Evolutionary conservation across 2,797 vertebrate genomes (phyloP), one percentile per base, ranked within the genome.

Genomic region (Dryobates pubescens): DNA sequence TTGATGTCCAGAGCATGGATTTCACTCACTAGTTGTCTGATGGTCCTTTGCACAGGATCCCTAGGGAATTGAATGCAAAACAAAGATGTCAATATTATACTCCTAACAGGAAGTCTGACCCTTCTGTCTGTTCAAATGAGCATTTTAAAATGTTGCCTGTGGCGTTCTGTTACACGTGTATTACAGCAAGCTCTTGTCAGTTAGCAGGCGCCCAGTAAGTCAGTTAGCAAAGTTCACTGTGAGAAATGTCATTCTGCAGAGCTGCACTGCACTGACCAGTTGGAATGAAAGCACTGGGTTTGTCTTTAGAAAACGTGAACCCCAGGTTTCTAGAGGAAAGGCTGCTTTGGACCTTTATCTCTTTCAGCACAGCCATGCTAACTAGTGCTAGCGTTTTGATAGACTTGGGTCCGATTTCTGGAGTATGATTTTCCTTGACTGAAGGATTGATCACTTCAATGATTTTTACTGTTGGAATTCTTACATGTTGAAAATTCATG

Each of bases 61-160:
- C 6, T 34, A 57, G 67, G 80, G 88, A 86, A 45, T 80, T 0
- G 1, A 85, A 65, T 85, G 26, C 85, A 88, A 82, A 94, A 94
- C 81, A 86, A 92, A 91, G 74, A 93, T 93, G 68, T 91, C 90
- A 94, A 76, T 91, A 90, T 87, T 77, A 64, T 73, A 41, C 41
- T 72, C 61, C 84, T 92, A 47, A 88, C 92, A 86, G 62, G 53
- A 91, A 72, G 47, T 78, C 65, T 89, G 73, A 72, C 53, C 84
- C 45, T 90, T 91, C 78, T 89, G 62, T 90, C 90, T 95, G 80
- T 93, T 94, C 78, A 85, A 77, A 95, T 95, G 67, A 95, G 72
- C 47, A 54, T 80, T 95, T 83, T 68, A 80, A 82, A 89, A 89
- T 89, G 32, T 80, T 82, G 93, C 93, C 94, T 32, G 62, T 57